Evolutionary conservation across 2,888 invertebrate genomes (phyloP).

Genomic region (Drosophila antonietae): DNA sequence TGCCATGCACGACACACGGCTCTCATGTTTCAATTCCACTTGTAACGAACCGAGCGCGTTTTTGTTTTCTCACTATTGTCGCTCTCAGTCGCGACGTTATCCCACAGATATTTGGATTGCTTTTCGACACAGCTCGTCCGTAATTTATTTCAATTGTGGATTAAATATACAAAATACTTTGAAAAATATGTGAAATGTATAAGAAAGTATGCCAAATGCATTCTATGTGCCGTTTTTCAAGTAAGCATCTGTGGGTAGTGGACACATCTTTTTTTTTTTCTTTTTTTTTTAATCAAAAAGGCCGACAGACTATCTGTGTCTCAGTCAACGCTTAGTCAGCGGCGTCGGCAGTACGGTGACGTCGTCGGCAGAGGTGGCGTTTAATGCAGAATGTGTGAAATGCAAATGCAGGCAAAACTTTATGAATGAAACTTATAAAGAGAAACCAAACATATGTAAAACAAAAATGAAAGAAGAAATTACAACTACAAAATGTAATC

Average conservation of each 20-base stretch:
- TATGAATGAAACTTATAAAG: conserved; percentile 68
- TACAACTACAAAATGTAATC: conserved; percentile 25
- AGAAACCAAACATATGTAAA: conserved; percentile 29
- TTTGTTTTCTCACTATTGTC: conserved; percentile 47
- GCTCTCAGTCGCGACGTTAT: conserved; percentile 61
- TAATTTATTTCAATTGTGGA: conserved; percentile 49
- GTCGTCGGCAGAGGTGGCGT: conserved; percentile 32
- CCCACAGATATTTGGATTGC: conserved; percentile 64
- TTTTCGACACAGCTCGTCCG: conserved; percentile 47
- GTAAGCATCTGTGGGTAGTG: conserved; percentile 30
- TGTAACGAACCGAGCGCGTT: conserved; percentile 57
- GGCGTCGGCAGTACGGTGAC: conserved; percentile 45
- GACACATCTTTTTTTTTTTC: background rate
- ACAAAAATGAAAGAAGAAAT: background rate
- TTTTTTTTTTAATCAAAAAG: conserved; percentile 11
- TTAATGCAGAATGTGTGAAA: conserved; percentile 50
- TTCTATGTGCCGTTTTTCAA: conserved; percentile 29
- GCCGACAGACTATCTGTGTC: conserved; percentile 52
- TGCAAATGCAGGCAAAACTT: conserved; percentile 53
- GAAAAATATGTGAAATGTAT: conserved; percentile 51
- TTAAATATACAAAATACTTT: conserved; percentile 28
- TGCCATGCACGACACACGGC: conserved; percentile 13
- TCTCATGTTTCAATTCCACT: conserved; percentile 70
- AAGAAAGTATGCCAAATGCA: conserved; percentile 23
- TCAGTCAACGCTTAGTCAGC: conserved; percentile 56